Conservation (phyloP, 2,113 vertebrate genomes). For the Grus americana region DNA sequence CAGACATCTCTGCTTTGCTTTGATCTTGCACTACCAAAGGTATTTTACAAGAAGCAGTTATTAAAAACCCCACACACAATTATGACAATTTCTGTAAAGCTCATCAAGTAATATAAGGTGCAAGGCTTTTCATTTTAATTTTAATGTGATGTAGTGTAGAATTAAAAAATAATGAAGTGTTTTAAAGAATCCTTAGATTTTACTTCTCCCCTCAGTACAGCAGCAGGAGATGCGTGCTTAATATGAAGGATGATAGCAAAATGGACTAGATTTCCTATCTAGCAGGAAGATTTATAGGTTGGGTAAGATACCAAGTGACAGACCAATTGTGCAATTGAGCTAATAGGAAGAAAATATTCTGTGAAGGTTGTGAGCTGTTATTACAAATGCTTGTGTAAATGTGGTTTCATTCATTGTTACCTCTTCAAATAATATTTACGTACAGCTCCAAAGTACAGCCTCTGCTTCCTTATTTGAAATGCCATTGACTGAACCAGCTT, state of each 20-base stretch:
- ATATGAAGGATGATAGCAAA: neutral
- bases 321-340: neutral
- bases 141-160: neutral
- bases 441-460: neutral
- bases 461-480: constrained; percentile 28
- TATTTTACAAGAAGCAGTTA: neutral
- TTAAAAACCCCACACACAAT: neutral
- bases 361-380: neutral
- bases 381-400: constrained; percentile 39
- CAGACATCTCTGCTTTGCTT: constrained; percentile 17
- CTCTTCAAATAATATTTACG: constrained; percentile 26
- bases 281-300: neutral
- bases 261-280: constrained; percentile 1
- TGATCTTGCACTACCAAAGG: neutral
- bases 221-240: neutral
- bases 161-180: constrained; percentile 51
- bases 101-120: constrained; percentile 14
- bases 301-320: neutral
- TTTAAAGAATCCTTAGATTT: constrained; percentile 25
- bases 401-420: constrained; percentile 27
- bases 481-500: neutral
- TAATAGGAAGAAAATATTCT: neutral
- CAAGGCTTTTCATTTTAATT: constrained; percentile 22
- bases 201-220: neutral
- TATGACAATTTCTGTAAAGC: constrained; percentile 13